phyloP scores from a whole-genome alignment of 2,113 vertebrate genomes.

The Neomonachus schauinslandi region DNA sequence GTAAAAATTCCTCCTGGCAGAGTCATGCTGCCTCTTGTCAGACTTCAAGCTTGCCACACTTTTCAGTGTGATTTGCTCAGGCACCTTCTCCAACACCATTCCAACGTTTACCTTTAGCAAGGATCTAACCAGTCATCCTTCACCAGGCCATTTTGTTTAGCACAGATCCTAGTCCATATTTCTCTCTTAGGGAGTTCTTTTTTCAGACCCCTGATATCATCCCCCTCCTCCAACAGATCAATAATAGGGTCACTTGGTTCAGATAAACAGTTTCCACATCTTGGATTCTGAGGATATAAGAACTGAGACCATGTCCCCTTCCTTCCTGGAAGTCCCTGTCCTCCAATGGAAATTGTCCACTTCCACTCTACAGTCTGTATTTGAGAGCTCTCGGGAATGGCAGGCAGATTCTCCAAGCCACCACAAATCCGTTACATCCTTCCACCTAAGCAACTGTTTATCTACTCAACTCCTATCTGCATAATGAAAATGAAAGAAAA shows the following conservation, averaged over 20 bases:
- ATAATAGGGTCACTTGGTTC: not conserved
- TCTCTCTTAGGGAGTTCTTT: not conserved
- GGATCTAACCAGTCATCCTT: not conserved
- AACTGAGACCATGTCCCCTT: not conserved
- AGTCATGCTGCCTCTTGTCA: not conserved
- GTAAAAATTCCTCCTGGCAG: not conserved
- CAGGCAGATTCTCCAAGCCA: not conserved
- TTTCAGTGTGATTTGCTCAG: not conserved
- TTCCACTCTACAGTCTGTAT: accelerated
- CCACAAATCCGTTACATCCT: not conserved
- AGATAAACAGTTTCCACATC: not conserved
- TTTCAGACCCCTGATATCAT: not conserved
- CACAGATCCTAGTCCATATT: not conserved
- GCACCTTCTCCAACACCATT: not conserved
- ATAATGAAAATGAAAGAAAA: not conserved
- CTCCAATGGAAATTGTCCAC: not conserved
- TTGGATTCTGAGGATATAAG: not conserved
- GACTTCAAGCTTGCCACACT: not conserved
- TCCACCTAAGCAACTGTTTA: not conserved
- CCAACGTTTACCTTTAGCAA: accelerated
- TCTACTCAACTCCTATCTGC: not conserved
- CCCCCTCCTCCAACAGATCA: not conserved
- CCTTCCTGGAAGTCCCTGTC: accelerated
- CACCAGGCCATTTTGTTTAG: not conserved
- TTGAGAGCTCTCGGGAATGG: not conserved